phyloP scores from a whole-genome alignment of 2,113 vertebrate species.

The Acinonyx jubatus region DNA sequence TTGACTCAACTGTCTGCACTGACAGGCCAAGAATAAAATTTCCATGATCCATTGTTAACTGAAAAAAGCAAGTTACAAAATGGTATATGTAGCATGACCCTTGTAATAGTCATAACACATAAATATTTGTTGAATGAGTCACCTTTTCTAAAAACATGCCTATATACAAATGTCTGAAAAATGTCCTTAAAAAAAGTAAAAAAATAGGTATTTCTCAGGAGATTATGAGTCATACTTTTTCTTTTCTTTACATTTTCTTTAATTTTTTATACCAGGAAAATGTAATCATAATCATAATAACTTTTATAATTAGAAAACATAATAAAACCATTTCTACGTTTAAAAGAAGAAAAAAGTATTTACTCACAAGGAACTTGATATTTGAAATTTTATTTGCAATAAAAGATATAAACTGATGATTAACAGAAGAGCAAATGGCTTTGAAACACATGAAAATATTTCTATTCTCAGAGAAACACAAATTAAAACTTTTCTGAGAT shows the following conservation, averaged over 20 bases:
- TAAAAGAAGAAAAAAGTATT: background rate
- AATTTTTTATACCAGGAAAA: background rate
- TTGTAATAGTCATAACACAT: constrained; percentile 8
- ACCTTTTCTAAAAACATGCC: background rate
- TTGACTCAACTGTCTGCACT: background rate
- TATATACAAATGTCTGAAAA: background rate
- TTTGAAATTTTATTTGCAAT: background rate
- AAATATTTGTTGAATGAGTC: constrained; percentile 32
- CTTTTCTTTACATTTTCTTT: constrained; percentile 4
- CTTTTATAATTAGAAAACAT: background rate
- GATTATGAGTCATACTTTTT: background rate
- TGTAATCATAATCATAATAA: background rate
- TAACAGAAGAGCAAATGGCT: background rate
- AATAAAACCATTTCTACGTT: background rate
- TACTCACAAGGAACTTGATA: background rate
- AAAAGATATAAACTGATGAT: background rate
- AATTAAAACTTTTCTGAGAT: background rate
- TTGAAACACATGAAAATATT: background rate
- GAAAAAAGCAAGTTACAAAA: constrained; percentile 26
- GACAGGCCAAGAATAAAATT: constrained; percentile 7
- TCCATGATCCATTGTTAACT: background rate
- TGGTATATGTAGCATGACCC: background rate
- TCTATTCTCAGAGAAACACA: background rate
- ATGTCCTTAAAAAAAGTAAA: background rate
- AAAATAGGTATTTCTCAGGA: background rate